Conservation (phyloP, 1,140 invertebrate species). For the Aphelinus atriplicis region DNA sequence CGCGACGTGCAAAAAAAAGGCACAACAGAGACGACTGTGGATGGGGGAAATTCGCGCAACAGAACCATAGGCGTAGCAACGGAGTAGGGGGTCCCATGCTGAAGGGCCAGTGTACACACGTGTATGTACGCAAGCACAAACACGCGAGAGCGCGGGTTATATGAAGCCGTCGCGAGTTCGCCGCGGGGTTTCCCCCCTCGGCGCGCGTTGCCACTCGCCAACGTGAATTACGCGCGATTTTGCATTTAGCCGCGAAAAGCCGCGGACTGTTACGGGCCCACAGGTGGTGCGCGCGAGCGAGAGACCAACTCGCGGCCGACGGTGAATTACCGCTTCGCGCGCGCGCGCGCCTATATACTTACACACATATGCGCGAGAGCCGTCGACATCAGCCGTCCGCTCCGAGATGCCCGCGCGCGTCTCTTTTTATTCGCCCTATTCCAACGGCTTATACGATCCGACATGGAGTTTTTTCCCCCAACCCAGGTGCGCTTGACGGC, state of each 20-base stretch:
- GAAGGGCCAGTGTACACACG: slow-evolving; percentile 24
- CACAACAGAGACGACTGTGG: background rate
- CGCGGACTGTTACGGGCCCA: slow-evolving; percentile 21
- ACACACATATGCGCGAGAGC: too few relatives aligned
- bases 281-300: background rate
- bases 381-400: too few relatives aligned
- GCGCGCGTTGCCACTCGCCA: slow-evolving; percentile 58
- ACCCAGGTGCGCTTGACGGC: too few relatives aligned
- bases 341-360: too few relatives aligned
- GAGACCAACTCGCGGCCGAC: slow-evolving; percentile 1
- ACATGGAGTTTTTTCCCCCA: too few relatives aligned
- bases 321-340: background rate
- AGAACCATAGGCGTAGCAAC: slow-evolving; percentile 24
- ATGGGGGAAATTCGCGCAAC: background rate
- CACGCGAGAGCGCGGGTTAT: slow-evolving; percentile 42
- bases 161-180: slow-evolving; percentile 62
- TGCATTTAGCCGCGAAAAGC: slow-evolving; percentile 60
- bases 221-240: slow-evolving; percentile 62
- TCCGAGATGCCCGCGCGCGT: too few relatives aligned
- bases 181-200: slow-evolving; percentile 57
- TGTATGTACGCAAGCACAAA: background rate
- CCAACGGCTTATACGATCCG: too few relatives aligned
- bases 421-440: too few relatives aligned
- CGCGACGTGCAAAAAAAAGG: too few relatives aligned
- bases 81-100: slow-evolving; percentile 19